Base-by-base conservation (phyloP, 1,140 invertebrate genomes). In the Stegodyphus mimosarum region DNA sequence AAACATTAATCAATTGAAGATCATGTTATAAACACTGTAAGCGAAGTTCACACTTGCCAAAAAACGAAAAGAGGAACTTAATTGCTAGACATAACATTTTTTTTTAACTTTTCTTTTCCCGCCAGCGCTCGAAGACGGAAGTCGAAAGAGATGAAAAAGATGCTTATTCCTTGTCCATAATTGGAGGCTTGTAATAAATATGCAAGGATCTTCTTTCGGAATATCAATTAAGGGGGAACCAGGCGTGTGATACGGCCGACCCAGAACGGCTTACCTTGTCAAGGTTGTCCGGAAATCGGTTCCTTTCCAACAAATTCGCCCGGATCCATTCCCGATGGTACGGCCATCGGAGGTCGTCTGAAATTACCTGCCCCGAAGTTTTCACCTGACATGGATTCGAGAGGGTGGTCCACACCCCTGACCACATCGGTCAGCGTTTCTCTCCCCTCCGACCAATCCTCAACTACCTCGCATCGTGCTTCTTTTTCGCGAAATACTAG, bases 281-380 rank as follows among this genome's bases (percentile, higher is more conserved):
- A 76, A 76, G 74, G 74, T 76, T 64, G 74, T 76, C 74, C 74
- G 74, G 74, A 76, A 76, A 76, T 76, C 74, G 74, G 74, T 60
- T 17, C 33, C 74, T 76, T 76, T 76, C 55, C 63, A 64, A 48
- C 33, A 60, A 33, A 33, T 33, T 33, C 33, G 17, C 9, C 10
- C 15, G 66, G 55, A 76, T 76, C 74, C 74, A 60, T 76, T 15
- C 74, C 74, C 74, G 66, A 76, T 15, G 74, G 74, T 33, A 64
- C 7, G 66, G 66, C 17, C 15, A 9, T 15, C 7, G n/a, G 66
- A 67, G 73, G 52, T 55, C 73, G 52, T 53, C 73, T 60, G 73
- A 75, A 55, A 55, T 75, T 48, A 60, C 60, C 15, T 76, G 74
- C 74, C 74, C 74, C 74, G 74, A 55, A 76, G 74, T 64, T 76